phyloP scores from a whole-genome alignment of 2,113 vertebrate genomes.

The Eudorcas thomsonii region DNA sequence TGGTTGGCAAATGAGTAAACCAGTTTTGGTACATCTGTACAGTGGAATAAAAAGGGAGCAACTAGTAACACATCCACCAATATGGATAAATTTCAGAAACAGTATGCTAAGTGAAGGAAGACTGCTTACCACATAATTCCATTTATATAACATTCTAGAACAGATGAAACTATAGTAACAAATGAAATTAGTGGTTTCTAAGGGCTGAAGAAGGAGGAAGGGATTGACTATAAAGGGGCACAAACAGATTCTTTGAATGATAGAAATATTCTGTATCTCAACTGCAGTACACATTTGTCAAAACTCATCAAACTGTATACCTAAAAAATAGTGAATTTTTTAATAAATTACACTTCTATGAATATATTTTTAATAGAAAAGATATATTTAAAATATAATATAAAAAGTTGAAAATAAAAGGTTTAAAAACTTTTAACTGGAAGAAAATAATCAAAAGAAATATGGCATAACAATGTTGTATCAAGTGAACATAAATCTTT shows the following conservation, averaged over 20 bases:
- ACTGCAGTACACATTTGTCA: neutral
- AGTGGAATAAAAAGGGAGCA: neutral
- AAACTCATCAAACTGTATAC: neutral
- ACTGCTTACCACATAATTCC: neutral
- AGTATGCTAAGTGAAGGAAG: neutral
- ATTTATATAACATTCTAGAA: neutral
- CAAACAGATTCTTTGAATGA: neutral
- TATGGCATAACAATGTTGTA: neutral
- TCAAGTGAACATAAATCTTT: slow-evolving; percentile 11
- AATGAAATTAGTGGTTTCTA: neutral
- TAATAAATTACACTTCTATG: neutral
- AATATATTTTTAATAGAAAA: slow-evolving; percentile 1
- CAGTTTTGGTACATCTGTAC: neutral
- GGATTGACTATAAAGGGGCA: neutral
- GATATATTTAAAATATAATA: neutral
- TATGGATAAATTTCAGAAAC: neutral
- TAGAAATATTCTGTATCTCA: neutral
- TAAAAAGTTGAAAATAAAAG: slow-evolving; percentile 27
- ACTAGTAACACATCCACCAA: neutral
- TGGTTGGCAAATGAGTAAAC: neutral
- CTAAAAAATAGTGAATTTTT: neutral
- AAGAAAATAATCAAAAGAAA: slow-evolving; percentile 25
- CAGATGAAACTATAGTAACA: neutral
- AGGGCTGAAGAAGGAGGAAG: neutral
- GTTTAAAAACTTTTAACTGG: neutral